Percentiles rank a stretch among this genome's conserved stretches.
phyloP scores from a whole-genome alignment of 2,888 invertebrate genomes.

The Ypsolopha sequella region DNA sequence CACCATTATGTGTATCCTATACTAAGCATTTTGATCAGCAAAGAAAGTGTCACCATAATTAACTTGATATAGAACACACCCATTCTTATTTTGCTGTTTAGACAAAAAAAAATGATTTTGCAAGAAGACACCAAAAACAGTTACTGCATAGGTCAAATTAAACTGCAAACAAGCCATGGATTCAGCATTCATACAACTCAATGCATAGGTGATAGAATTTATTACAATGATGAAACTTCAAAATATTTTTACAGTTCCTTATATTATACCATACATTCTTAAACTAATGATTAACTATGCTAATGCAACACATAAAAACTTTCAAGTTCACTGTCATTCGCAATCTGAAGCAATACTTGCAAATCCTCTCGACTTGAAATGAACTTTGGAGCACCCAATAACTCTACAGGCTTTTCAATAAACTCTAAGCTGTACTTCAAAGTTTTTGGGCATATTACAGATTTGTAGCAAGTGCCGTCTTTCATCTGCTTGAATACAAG shows the following conservation, averaged over 20 bases:
- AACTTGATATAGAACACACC: too few species aligned
- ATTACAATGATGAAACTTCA: too few species aligned
- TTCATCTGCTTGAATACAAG: slow-evolving; percentile 48
- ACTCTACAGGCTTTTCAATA: slow-evolving; percentile 48
- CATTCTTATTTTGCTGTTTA: too few species aligned
- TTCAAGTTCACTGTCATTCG: slow-evolving; percentile 53
- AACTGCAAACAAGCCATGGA: too few species aligned
- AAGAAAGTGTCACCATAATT: too few species aligned
- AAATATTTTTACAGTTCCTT: not conserved
- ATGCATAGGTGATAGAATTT: too few species aligned
- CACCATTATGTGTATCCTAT: too few species aligned
- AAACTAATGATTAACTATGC: not conserved
- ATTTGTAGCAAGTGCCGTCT: slow-evolving; percentile 40
- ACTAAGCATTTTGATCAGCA: too few species aligned
- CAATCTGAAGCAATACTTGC: slow-evolving; percentile 61
- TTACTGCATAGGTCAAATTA: too few species aligned
- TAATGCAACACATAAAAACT: slow-evolving; percentile 54
- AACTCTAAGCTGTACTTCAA: slow-evolving; percentile 54
- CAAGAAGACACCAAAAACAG: too few species aligned
- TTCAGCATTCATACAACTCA: too few species aligned
- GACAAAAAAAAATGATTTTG: too few species aligned
- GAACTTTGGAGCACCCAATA: slow-evolving; percentile 60
- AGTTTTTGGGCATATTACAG: slow-evolving; percentile 55
- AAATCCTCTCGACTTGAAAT: slow-evolving; percentile 58
- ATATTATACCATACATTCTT: not conserved